Conservation (phyloP, 1,140 invertebrate species). For the Drosophila parabipectinata region DNA sequence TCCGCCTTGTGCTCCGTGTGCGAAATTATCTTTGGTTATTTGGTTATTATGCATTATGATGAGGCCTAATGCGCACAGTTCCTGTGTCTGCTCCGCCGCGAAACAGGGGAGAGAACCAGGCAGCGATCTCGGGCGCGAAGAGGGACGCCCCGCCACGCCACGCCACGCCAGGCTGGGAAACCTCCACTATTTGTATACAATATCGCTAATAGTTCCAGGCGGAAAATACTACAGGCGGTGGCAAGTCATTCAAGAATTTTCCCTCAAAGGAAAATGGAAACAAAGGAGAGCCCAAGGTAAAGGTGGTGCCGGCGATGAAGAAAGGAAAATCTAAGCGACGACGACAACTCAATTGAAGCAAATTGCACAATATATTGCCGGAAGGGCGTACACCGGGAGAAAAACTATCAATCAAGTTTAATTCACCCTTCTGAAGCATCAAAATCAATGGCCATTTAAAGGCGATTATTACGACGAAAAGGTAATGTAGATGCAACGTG, state of each 20-base stretch:
- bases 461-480: too few relatives aligned
- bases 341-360: constrained; percentile 61
- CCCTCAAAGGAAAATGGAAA: constrained; percentile 2
- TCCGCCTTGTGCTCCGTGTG: constrained; percentile 28
- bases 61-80: constrained; percentile 72
- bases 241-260: constrained; percentile 44
- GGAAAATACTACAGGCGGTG: constrained; percentile 5
- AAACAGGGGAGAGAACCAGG: neutral
- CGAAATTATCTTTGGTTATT: constrained; percentile 67
- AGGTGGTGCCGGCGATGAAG: neutral
- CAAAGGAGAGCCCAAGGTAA: neutral
- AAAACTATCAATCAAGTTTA: too few relatives aligned
- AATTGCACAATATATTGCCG: constrained; percentile 29
- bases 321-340: constrained; percentile 33
- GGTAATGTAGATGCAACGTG: too few relatives aligned
- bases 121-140: neutral
- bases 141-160: neutral
- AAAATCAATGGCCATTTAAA: too few relatives aligned
- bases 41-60: constrained; percentile 76
- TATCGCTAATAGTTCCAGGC: constrained; percentile 24
- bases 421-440: too few relatives aligned
- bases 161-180: neutral
- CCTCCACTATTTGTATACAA: constrained; percentile 30
- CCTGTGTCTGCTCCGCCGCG: constrained; percentile 45
- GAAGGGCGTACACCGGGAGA: constrained; percentile 6